Conservation (phyloP, 2,113 vertebrate genomes). For the Baryphthengus martii region DNA sequence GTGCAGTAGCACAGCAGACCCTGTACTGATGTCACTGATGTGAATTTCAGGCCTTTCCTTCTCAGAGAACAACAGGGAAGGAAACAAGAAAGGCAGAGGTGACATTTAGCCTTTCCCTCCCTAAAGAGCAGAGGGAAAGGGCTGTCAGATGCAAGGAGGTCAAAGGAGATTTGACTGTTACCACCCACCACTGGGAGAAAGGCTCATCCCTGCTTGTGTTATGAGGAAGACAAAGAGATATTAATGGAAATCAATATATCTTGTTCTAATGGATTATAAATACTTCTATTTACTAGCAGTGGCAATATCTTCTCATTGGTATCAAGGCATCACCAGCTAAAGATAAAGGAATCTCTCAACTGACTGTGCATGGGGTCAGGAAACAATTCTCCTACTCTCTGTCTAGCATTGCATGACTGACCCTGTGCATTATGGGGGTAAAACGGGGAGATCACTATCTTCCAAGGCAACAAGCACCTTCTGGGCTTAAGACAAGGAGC, state of each 20-base stretch:
- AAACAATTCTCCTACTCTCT: neutral
- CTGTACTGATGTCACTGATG: neutral
- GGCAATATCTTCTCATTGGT: neutral
- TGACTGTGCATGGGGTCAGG: neutral
- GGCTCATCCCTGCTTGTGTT: neutral
- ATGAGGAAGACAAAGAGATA: neutral
- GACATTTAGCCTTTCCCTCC: constrained; percentile 40
- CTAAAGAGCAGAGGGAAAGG: constrained; percentile 4
- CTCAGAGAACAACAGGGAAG: neutral
- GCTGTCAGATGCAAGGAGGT: constrained; percentile 8
- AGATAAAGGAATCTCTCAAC: neutral
- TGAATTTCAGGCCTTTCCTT: constrained; percentile 24
- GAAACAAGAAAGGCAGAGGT: constrained; percentile 25
- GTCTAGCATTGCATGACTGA: neutral
- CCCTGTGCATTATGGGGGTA: neutral
- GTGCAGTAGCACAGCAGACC: neutral
- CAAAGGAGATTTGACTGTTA: neutral
- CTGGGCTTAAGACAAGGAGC: neutral
- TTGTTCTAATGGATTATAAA: constrained; percentile 7
- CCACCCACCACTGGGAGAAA: neutral
- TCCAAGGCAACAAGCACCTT: neutral
- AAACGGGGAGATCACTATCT: neutral
- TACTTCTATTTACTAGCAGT: neutral
- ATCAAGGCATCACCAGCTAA: neutral
- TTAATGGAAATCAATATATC: neutral